A percentile compares a stretch with the other conserved stretches of the same genome.
Conservation (phyloP, 2,888 invertebrate genomes). For the Synergus laeviventris region DNA sequence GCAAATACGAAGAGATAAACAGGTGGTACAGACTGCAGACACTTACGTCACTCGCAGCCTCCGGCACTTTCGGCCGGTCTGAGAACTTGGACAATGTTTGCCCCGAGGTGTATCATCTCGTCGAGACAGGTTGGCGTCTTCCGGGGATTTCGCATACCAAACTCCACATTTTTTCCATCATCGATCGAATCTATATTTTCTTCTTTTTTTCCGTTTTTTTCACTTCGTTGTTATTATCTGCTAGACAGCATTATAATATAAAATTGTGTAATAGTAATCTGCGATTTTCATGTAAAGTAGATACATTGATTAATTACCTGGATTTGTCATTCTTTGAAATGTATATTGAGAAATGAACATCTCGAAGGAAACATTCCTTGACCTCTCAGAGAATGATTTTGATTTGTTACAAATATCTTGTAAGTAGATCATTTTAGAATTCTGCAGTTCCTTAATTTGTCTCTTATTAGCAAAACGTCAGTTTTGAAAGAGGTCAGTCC, state of each 20-base stretch:
- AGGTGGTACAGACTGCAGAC: constrained; percentile 38
- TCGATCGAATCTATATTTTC: not conserved
- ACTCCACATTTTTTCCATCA: not conserved
- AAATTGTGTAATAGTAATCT: constrained; percentile 5
- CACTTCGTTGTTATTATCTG: not conserved
- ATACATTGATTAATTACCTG: constrained; percentile 32
- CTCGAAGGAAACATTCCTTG: not conserved
- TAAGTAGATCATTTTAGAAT: not conserved
- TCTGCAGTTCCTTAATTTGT: not conserved
- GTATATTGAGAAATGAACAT: not conserved
- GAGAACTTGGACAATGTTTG: constrained; percentile 38
- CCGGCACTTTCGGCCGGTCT: constrained; percentile 32
- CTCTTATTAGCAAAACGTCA: constrained; percentile 1
- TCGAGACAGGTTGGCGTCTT: constrained; percentile 40
- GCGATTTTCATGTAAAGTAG: not conserved
- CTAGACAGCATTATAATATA: not conserved
- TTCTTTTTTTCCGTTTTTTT: not conserved
- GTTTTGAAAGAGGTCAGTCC: not conserved
- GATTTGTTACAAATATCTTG: not conserved
- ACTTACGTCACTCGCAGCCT: constrained; percentile 34
- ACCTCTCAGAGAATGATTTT: not conserved
- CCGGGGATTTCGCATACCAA: constrained; percentile 40
- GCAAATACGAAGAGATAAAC: constrained; percentile 36
- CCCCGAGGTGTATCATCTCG: constrained; percentile 37
- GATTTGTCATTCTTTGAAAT: constrained; percentile 6